Conservation (phyloP, 2,113 vertebrate genomes). For the Eurystomus gularis region DNA sequence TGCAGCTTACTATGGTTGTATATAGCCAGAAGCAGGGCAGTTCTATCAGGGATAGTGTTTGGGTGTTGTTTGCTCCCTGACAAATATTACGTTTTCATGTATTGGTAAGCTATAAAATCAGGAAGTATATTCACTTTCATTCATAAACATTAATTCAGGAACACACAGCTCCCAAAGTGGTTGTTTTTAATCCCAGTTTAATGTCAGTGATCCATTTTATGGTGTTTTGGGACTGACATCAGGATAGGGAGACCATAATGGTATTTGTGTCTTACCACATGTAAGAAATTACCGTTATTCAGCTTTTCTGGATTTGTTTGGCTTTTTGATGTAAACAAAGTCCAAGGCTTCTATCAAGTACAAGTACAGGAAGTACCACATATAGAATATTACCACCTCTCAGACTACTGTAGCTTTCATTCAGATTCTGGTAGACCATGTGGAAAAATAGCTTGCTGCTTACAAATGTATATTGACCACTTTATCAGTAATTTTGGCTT, state of each 20-base stretch:
- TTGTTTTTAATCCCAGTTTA: constrained; percentile 30
- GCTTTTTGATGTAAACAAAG: background rate
- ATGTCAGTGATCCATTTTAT: background rate
- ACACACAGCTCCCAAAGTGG: background rate
- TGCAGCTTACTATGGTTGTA: background rate
- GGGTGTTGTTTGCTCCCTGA: background rate
- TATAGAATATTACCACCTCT: background rate
- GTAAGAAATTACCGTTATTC: background rate
- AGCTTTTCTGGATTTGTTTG: background rate
- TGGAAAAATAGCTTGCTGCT: background rate
- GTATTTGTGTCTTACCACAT: background rate
- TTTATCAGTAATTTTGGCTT: background rate
- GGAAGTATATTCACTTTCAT: background rate
- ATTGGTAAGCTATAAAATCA: background rate
- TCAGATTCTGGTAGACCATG: background rate
- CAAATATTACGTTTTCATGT: background rate
- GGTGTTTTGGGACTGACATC: background rate
- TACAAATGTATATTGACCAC: background rate
- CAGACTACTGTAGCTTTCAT: background rate
- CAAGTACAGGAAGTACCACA: background rate
- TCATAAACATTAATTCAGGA: background rate
- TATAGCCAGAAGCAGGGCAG: background rate
- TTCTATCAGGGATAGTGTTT: background rate
- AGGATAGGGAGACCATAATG: background rate
- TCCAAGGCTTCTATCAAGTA: background rate